Base-by-base conservation (phyloP, 1,140 invertebrate species). In the Zaprionus inermis region DNA sequence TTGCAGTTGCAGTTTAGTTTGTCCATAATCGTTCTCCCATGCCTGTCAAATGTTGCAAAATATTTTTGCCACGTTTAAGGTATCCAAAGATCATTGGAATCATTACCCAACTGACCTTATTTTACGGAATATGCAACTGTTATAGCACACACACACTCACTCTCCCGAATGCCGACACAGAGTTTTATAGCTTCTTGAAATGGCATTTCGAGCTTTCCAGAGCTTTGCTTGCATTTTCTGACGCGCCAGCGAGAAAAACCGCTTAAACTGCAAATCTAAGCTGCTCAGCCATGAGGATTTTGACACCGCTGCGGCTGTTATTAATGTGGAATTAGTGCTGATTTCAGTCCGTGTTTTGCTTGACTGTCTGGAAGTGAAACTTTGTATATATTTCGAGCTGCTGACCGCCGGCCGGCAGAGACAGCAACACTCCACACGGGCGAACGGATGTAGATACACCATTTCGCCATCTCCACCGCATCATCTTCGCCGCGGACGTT, bases 91-190 rank as follows among this genome's bases (percentile, higher is more conserved):
- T 46, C 46, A n/a, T 55, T 51, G 30, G 44, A 34, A 32, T 59
- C 76, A 86, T 86, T 86, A 83, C 83, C 83, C 83, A 88, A 88
- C 79, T 89, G 83, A 88, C 83, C 83, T 83, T 88, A 88, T 88
- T 86, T 74, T 34, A 30, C 70, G 34, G 55, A 49, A 71, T 58
- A 64, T 75, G 67, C 72, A 71, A 44, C 22, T 38, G 32, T 61
- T 34, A 28, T 9, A 32, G 30, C 14, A 28, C 28, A 36, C 46
- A 38, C 46, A 56, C 55, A 61, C 56, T 16, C 18, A 32, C 38
- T 9, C 32, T n/a, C n/a, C n/a, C n/a, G n/a, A n/a, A n/a, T n/a
- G n/a, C n/a, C n/a, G n/a, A 16, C 14, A 64, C 20, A 52, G 18
- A 41, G 18, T 36, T 52, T 38, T 52, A 34, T 41, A 12, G 60